Base-by-base conservation (phyloP, 2,797 vertebrate genomes). In the Pyrocephalus nanus region DNA sequence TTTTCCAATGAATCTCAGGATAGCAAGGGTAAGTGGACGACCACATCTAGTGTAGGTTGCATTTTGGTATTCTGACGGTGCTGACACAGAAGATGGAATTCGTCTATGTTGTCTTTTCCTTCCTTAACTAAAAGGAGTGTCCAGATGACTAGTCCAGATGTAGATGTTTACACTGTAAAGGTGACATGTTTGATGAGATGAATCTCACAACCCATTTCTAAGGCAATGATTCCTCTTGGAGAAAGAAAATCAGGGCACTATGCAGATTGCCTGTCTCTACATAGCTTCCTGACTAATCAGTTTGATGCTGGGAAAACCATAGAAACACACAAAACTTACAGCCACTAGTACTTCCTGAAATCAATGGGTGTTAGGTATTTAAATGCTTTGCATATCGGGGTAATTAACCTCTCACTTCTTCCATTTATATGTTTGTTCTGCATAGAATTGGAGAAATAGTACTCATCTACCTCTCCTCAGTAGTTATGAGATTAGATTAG, bases 21-120 rank as follows among this genome's bases (percentile, higher is more conserved):
- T 88, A 92, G 70, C 51, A 94, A 93, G 84, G 66, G 47, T 81
- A 87, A 95, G 57, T 76, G 64, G 85, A 88, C 90, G 95, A 95
- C 95, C 93, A 88, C 51, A 84, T 74, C 91, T 83, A 66, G 70
- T 36, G 29, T 42, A 81, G 73, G 43, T 15, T 71, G 43, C 11
- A 3, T 65, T 95, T 91, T 78, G 62, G 25, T 48, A 73, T 84
- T 90, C 85, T 0, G 0, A 70, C 0, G 0, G 62, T 12, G 18
- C 45, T 91, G 71, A 67, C 42, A 73, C 5, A 15, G 21, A 40
- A 81, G 18, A 25, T 72, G 72, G 69, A 80, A 80, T 88, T 86
- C 1, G 2, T 43, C 61, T 77, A 54, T 1, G 1, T 17, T 88
- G 19, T 26, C 30, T 61, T 69, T 86, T 14, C 25, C 32, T 67